phyloP scores from a whole-genome alignment of 2,113 vertebrate genomes.

The Paraplagusia blochii region DNA sequence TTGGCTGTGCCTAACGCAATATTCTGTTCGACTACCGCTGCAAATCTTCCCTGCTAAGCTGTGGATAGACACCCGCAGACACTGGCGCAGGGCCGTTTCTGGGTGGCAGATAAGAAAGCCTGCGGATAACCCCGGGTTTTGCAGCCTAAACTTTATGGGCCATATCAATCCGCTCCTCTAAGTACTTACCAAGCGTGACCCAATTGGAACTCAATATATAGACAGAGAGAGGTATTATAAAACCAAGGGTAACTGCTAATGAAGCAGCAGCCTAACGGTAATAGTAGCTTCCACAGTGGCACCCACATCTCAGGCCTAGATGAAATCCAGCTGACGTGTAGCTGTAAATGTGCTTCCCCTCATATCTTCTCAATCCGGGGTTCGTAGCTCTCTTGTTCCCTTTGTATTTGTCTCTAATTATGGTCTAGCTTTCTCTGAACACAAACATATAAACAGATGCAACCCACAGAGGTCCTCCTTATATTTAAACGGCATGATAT shows the following conservation, averaged over 20 bases:
- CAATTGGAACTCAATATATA: constrained; percentile 20
- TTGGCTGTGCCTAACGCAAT: constrained; percentile 40
- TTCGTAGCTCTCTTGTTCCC: no score
- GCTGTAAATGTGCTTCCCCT: constrained; percentile 35
- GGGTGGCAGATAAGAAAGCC: constrained; percentile 56
- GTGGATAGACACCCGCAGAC: constrained; percentile 48
- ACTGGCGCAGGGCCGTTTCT: constrained; percentile 44
- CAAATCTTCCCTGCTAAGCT: constrained; percentile 48
- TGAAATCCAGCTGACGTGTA: constrained; percentile 41
- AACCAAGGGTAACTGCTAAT: constrained; percentile 24
- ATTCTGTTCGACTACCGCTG: constrained; percentile 32
- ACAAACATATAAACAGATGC: constrained; percentile 4
- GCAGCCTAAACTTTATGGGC: constrained; percentile 44
- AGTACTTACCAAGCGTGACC: constrained; percentile 15
- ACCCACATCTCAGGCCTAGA: constrained; percentile 9
- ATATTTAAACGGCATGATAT: constrained; percentile 17
- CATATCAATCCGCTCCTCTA: constrained; percentile 41
- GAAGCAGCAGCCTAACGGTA: constrained; percentile 17
- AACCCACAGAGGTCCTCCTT: constrained; percentile 10
- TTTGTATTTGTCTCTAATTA: constrained; percentile 36
- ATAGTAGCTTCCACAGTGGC: constrained; percentile 16
- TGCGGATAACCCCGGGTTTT: constrained; percentile 37
- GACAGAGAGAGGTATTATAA: constrained; percentile 33
- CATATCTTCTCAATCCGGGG: no score
- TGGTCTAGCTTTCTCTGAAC: constrained; percentile 26